phyloP scores from a whole-genome alignment of 2,888 invertebrate genomes.

The Drosophila setosimentum region DNA sequence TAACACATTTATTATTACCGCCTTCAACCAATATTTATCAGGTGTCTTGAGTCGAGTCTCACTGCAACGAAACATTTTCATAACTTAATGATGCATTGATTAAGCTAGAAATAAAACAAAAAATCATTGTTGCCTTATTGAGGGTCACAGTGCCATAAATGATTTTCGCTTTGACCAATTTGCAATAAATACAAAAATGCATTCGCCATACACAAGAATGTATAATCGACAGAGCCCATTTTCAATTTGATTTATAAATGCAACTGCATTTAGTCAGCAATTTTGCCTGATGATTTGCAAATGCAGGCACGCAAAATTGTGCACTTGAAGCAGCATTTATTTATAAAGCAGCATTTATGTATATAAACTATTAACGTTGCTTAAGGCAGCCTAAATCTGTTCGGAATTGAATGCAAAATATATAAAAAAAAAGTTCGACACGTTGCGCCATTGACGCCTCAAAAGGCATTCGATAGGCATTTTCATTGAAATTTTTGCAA shows the following conservation, averaged over 20 bases:
- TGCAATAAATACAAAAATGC: constrained; percentile 17
- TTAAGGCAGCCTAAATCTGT: constrained; percentile 31
- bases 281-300: constrained; percentile 26
- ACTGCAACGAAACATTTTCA: not conserved
- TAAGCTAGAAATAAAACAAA: not conserved
- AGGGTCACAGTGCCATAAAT: constrained; percentile 21
- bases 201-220: constrained; percentile 3
- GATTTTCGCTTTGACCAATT: constrained; percentile 45
- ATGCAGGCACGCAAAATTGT: constrained; percentile 45
- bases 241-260: constrained; percentile 24
- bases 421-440: constrained; percentile 8
- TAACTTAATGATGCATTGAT: not conserved
- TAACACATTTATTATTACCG: not conserved
- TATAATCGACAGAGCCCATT: constrained; percentile 32
- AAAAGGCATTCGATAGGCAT: constrained; percentile 39
- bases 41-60: not conserved
- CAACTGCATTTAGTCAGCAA: constrained; percentile 37
- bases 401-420: constrained; percentile 20
- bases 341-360: no score
- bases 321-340: constrained; percentile 31
- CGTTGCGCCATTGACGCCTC: constrained; percentile 43
- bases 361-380: constrained; percentile 1
- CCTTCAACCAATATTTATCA: not conserved
- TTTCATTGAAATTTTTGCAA: constrained; percentile 36
- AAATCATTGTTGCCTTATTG: constrained; percentile 14